Conservation (phyloP, 30 jellyfish, hydroid and myxozoan species). For the Cassiopea andromeda region DNA sequence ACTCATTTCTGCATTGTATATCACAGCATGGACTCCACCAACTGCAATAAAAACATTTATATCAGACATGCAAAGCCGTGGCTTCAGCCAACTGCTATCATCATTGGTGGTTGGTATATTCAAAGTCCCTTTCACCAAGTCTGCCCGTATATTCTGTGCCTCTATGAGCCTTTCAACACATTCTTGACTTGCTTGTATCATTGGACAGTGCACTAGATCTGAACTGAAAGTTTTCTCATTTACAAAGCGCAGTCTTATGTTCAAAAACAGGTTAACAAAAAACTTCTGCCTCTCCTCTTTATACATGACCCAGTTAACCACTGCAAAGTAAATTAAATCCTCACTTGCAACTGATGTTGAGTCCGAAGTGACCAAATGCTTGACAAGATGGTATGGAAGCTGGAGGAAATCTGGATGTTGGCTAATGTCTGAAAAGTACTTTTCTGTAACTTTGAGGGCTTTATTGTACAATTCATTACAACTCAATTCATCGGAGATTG, state of each 20-base stretch:
- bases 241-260: conserved; percentile 82
- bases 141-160: conserved; percentile 38
- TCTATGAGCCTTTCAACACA: conserved; percentile 38
- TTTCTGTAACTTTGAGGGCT: conserved; percentile 73
- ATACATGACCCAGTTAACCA: conserved; percentile 69
- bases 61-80: conserved; percentile 81
- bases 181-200: conserved; percentile 3
- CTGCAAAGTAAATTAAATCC: conserved; percentile 70
- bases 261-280: conserved; percentile 57
- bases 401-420: conserved; percentile 66
- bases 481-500: conserved; percentile 83
- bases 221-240: conserved; percentile 47
- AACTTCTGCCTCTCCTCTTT: conserved; percentile 52
- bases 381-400: conserved; percentile 61
- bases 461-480: conserved; percentile 62
- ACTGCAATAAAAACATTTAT: conserved; percentile 83
- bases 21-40: conserved; percentile 90
- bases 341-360: conserved; percentile 78
- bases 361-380: conserved; percentile 63
- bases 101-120: neutral
- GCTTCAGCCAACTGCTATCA: conserved; percentile 67
- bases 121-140: neutral
- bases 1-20: conserved; percentile 69
- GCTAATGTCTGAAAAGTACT: conserved; percentile 65
- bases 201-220: conserved; percentile 1